These are phyloP conservation scores for Gobionotothen gibberifrons DNA, from an alignment of 2,797 vertebrate species.

Conservation along the genomic window DNA sequence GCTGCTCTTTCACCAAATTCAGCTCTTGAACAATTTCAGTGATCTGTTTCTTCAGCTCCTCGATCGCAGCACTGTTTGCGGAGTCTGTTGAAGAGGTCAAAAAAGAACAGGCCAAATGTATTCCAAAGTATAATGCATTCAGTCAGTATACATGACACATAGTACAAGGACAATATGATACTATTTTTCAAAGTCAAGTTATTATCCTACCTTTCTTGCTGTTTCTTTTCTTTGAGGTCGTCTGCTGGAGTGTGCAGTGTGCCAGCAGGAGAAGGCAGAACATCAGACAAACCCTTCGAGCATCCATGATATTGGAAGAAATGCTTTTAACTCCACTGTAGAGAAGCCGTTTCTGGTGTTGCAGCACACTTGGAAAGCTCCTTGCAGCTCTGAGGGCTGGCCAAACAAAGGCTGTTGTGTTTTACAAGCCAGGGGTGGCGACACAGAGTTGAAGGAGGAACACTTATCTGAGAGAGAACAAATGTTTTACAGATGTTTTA, in stretches of 20 bases:
- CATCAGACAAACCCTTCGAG: conserved; percentile 75
- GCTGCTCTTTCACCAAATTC: conserved; percentile 91
- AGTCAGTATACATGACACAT: background rate
- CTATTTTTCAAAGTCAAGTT: background rate
- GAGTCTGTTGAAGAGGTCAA: conserved; percentile 61
- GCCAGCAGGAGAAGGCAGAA: conserved; percentile 84
- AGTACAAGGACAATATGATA: background rate
- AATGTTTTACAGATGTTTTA: conserved; percentile 79
- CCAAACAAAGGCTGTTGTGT: conserved; percentile 43
- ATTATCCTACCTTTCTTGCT: conserved; percentile 88
- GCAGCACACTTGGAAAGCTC: conserved; percentile 17
- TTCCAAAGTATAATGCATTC: background rate
- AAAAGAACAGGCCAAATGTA: background rate
- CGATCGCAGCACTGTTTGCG: conserved; percentile 85
- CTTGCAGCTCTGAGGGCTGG: conserved; percentile 36
- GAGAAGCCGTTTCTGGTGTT: conserved; percentile 17
- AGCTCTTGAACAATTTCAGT: conserved; percentile 89
- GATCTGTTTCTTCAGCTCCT: conserved; percentile 90
- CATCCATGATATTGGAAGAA: conserved; percentile 78
- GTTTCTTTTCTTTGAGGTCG: conserved; percentile 65
- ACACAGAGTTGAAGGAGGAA: conserved; percentile 50
- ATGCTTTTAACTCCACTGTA: conserved; percentile 10
- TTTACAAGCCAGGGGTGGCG: conserved; percentile 19
- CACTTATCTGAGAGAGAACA: conserved; percentile 59
- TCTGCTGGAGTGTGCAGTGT: conserved; percentile 77